Percentiles rank a stretch among this genome's conserved stretches.
phyloP scores from a whole-genome alignment of 2,888 invertebrate genomes.

The Nemotelus pantherinus region DNA sequence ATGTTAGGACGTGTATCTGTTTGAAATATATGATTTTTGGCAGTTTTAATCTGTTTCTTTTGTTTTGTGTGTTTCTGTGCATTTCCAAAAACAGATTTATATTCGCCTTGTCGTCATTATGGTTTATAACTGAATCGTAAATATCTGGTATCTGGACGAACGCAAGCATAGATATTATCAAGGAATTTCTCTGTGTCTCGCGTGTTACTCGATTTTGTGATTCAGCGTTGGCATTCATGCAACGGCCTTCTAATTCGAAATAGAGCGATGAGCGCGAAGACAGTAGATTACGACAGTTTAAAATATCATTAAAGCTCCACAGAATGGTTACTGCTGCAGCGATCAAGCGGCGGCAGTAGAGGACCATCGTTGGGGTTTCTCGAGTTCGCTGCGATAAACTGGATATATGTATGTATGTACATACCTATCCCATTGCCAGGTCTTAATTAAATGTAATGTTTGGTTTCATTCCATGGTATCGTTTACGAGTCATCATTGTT shows the following conservation, averaged over 20 bases:
- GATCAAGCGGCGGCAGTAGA: not conserved
- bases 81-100: no score
- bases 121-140: slow-evolving; percentile 29
- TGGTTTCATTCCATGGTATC: slow-evolving; percentile 15
- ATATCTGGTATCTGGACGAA: not conserved
- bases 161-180: not conserved
- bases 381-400: not conserved
- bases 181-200: slow-evolving; percentile 18
- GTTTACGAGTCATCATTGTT: slow-evolving; percentile 28
- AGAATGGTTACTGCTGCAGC: no score
- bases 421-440: not conserved
- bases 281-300: slow-evolving; percentile 38
- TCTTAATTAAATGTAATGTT: slow-evolving; percentile 29
- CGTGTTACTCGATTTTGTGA: not conserved
- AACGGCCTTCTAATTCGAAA: slow-evolving; percentile 39
- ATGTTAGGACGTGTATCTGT: no score
- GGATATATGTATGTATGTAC: no score
- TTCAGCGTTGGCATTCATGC: no score
- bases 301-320: not conserved
- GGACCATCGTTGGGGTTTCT: not conserved
- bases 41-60: not conserved
- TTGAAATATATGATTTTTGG: not conserved
- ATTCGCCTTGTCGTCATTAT: slow-evolving; percentile 8
- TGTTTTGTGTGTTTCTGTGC: slow-evolving; percentile 5
- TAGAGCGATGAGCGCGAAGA: slow-evolving; percentile 15